Percentiles rank a stretch among this genome's conserved stretches.
These are phyloP conservation scores for Rhynchopsitta pachyrhyncha DNA, from an alignment of 2,113 vertebrate species.

Conservation along the genomic window DNA sequence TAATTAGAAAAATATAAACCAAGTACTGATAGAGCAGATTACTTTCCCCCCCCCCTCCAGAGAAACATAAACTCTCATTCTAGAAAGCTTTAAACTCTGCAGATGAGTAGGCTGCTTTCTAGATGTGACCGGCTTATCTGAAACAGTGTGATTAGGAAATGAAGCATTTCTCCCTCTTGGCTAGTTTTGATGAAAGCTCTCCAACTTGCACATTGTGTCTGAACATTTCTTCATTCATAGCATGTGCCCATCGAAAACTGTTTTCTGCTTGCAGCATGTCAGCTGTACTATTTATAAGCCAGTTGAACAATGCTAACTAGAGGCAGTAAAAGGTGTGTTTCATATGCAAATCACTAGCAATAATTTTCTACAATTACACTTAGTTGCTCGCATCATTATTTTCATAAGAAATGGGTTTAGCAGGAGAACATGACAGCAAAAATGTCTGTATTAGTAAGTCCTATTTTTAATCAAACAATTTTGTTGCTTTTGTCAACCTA, in stretches of 20 bases:
- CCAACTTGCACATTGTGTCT: slow-evolving; percentile 60
- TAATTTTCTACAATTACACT: slow-evolving; percentile 70
- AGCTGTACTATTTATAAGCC: slow-evolving; percentile 73
- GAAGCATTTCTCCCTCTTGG: slow-evolving; percentile 48
- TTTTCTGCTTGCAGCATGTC: slow-evolving; percentile 57
- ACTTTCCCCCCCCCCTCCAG: background rate
- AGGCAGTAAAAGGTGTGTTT: slow-evolving; percentile 74
- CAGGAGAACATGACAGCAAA: slow-evolving; percentile 33
- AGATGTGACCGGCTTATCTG: background rate
- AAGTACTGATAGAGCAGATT: background rate
- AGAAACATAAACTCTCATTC: background rate
- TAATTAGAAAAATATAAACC: background rate
- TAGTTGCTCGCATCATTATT: slow-evolving; percentile 65
- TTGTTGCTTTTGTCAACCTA: background rate
- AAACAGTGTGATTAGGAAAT: slow-evolving; percentile 46
- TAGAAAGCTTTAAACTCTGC: background rate
- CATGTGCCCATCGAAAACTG: slow-evolving; percentile 64
- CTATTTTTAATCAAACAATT: slow-evolving; percentile 42
- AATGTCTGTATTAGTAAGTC: slow-evolving; percentile 8
- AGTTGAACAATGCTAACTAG: slow-evolving; percentile 70
- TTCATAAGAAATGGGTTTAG: slow-evolving; percentile 49
- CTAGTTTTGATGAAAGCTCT: slow-evolving; percentile 60
- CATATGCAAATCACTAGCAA: slow-evolving; percentile 72
- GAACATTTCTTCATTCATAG: slow-evolving; percentile 66
- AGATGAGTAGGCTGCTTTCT: background rate